Conservation (phyloP, 2,888 invertebrate species). For the Tethea ocularis region DNA sequence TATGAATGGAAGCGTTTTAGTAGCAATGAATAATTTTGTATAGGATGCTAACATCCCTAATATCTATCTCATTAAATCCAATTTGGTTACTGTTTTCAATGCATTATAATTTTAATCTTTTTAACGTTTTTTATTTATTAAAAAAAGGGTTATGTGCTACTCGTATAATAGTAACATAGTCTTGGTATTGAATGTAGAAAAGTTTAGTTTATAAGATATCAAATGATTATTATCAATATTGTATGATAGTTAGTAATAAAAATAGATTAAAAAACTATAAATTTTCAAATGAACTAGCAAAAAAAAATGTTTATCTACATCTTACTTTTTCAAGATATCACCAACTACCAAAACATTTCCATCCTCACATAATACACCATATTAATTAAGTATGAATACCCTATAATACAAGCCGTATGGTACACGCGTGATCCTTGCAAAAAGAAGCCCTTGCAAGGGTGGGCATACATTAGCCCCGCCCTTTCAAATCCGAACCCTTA, state of each 20-base stretch:
- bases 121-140: constrained; percentile 31
- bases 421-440: constrained; percentile 62
- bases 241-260: too few species aligned
- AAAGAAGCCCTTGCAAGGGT: constrained; percentile 53
- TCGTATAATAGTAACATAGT: constrained; percentile 10
- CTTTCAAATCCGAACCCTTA: constrained; percentile 43
- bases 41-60: constrained; percentile 75
- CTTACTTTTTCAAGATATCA: constrained; percentile 15
- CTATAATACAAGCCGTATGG: constrained; percentile 77
- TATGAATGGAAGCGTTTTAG: constrained; percentile 79
- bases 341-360: constrained; percentile 56
- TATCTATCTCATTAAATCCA: constrained; percentile 81
- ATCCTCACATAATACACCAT: constrained; percentile 43
- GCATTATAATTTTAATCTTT: constrained; percentile 43
- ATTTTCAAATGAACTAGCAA: neutral
- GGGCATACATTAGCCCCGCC: constrained; percentile 66
- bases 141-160: constrained; percentile 7
- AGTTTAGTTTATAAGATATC: too few species aligned
- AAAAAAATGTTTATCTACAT: neutral
- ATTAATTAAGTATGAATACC: constrained; percentile 82
- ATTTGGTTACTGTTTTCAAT: constrained; percentile 74
- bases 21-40: constrained; percentile 83
- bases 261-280: too few species aligned
- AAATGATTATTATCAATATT: too few species aligned
- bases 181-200: neutral